These are phyloP conservation scores for Panagrolaimus sp. DNA, from an alignment of 1,140 invertebrate species.

Conservation along the genomic window DNA sequence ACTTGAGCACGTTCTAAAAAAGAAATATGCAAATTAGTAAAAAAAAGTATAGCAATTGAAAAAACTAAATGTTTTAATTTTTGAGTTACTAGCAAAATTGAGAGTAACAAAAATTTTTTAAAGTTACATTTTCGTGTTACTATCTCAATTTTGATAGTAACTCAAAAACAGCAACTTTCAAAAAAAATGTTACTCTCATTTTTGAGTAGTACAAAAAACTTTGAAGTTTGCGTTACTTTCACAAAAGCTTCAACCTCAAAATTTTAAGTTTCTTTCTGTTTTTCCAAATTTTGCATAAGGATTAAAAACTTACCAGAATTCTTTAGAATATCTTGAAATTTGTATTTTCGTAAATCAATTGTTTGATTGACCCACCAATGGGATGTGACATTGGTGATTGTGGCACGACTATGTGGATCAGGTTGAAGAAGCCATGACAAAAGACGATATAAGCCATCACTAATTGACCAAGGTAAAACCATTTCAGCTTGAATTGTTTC, in stretches of 20 bases:
- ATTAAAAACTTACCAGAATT: slow-evolving; percentile 40
- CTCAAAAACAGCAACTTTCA: no score
- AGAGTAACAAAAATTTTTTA: no score
- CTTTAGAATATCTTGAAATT: slow-evolving; percentile 63
- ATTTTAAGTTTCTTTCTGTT: no score
- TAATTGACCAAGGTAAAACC: slow-evolving; percentile 62
- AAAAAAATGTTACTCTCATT: no score
- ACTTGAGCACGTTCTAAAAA: slow-evolving; percentile 49
- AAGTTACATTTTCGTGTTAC: no score
- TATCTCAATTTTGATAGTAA: no score
- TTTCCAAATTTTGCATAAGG: background rate
- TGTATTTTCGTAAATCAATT: slow-evolving; percentile 61
- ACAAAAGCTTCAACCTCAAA: no score
- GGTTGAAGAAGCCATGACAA: slow-evolving; percentile 63
- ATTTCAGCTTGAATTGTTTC: slow-evolving; percentile 70
- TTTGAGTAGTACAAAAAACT: no score
- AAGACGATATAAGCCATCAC: slow-evolving; percentile 62
- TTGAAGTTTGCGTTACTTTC: no score
- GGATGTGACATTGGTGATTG: slow-evolving; percentile 60
- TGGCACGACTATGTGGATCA: slow-evolving; percentile 61
- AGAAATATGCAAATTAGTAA: background rate
- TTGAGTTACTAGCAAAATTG: no score
- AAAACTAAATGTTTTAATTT: no score
- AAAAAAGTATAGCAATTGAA: no score
- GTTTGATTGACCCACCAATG: slow-evolving; percentile 64